Evolutionary conservation across 2,797 vertebrate species (phyloP), one percentile per base, ranked within the genome.

Genomic region (Natrix natrix): DNA sequence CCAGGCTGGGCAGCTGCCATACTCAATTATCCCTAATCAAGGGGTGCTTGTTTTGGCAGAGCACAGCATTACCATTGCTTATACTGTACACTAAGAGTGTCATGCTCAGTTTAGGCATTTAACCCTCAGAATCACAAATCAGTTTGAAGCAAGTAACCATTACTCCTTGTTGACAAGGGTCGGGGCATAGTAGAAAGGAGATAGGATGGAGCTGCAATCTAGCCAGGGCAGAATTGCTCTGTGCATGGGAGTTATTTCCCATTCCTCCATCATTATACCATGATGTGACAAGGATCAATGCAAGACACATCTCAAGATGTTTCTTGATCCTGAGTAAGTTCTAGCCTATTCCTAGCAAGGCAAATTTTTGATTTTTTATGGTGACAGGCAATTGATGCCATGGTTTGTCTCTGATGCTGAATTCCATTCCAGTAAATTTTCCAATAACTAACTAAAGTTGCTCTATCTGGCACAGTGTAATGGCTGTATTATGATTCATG

Each of bases 371-470:
- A n/a, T 48, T 90, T 63, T 92, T 69, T 37, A 37, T 86, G 89
- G 59, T 26, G 32, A 20, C 37, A 83, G 59, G 54, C 54, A 92
- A 92, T 22, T 37, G 69, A 88, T 86, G 54, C 91, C 52, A 37
- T 32, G 1, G 8, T 89, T 86, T 86, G 37, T 37, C 91, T 78
- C 66, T 52, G 90, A 91, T 88, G 37, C 54, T 86, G 60, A 83
- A 93, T 93, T 91, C 92, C 55, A 61, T 26, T 52, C 74, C 78
- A 78, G 87, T 93, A 93, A 93, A 87, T 88, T 90, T 90, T 78
- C 78, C 87, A 61, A 61, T 74, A 83, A 20, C 61, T n/a, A 43
- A 17, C 43, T 90, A 26, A 59, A 86, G 87, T n/a, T 90, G 89
- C 56, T 28, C 22, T 26, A 37, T 55, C 37, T 87, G 88, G 43